Evolutionary conservation across 2,113 vertebrate species (phyloP), one percentile per base, ranked within the genome.

Genomic region (Serinus canaria): DNA sequence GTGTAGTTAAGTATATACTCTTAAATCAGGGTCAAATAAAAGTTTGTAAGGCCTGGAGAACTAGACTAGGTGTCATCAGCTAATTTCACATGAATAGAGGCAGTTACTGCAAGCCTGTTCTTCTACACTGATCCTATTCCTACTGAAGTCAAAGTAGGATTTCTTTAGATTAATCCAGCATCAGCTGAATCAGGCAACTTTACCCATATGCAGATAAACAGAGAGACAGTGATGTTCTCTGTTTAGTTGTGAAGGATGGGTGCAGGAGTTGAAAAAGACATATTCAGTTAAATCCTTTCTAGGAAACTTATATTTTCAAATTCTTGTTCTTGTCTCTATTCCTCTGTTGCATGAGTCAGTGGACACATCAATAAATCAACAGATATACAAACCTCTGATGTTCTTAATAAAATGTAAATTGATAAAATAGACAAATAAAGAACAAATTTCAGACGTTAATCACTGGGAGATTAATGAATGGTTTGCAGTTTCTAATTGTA

Each of bases 401-500:
- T 79, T 79, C 46, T 76, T 69, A 78, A 79, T 69, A 76, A 82
- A 84, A 89, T 66, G 9, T 30, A 69, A 91, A 88, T 58, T 70
- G 72, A 88, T 88, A 74, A 89, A 69, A 82, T 28, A 80, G 70
- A 83, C 74, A 82, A 86, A 89, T 46, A 58, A 79, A 78, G 37
- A 88, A 56, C 15, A 85, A 91, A 73, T 33, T 68, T 91, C 20
- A 25, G 33, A 49, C 22, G 81, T 63, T 72, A 91, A 77, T 87
- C 60, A 79, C 53, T 47, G 23, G 69, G 70, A 83, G 23, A 96
- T 83, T 70, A 85, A 39, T 31, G 37, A 76, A 17, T 55, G 17
- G 66, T 92, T 87, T 94, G 30, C 46, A 73, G 35, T 33, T 94
- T 73, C 46, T 89, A 88, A 70, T 88, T 92, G 79, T 67, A 90